Percentiles rank a stretch among this genome's conserved stretches.
phyloP scores from a whole-genome alignment of 2,113 vertebrate species.

The Myiozetetes cayanensis region DNA sequence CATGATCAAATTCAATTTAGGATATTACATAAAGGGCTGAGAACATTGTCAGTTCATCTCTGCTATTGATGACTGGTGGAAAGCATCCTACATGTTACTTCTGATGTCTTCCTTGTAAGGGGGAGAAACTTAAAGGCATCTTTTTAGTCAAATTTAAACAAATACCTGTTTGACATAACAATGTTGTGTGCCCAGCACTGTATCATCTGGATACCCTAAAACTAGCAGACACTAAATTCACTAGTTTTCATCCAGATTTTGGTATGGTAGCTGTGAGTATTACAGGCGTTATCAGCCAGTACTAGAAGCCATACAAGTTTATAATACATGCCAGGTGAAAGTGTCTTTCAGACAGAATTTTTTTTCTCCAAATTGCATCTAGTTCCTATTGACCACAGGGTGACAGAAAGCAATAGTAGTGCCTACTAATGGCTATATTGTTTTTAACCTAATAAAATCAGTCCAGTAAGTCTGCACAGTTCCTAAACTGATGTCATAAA shows the following conservation, averaged over 20 bases:
- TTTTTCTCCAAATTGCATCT: background rate
- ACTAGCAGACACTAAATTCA: background rate
- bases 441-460: background rate
- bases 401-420: background rate
- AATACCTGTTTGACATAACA: background rate
- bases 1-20: background rate
- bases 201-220: background rate
- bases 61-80: background rate
- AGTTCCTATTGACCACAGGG: background rate
- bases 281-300: background rate
- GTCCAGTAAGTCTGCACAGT: background rate
- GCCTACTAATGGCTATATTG: background rate
- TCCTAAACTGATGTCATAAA: background rate
- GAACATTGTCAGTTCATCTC: background rate
- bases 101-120: background rate
- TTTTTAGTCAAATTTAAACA: background rate
- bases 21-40: background rate
- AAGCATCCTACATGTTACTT: background rate
- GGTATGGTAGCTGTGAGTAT: background rate
- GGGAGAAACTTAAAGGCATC: background rate
- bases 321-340: background rate
- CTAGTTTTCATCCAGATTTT: background rate
- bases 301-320: background rate
- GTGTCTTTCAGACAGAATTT: background rate
- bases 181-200: background rate